phyloP scores from a whole-genome alignment of 1,140 invertebrate species.

The Delia radicum region DNA sequence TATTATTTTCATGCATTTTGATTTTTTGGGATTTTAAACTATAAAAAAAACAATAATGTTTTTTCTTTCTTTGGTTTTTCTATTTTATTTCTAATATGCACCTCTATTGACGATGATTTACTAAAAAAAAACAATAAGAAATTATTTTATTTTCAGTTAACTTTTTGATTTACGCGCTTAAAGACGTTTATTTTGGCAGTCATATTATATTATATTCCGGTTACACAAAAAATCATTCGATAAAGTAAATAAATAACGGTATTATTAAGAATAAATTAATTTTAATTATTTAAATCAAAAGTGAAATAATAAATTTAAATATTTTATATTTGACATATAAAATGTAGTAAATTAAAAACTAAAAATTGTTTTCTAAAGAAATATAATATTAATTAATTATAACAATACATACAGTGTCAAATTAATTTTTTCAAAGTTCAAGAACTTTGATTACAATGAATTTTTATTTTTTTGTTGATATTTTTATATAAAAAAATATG shows the following conservation, averaged over 20 bases:
- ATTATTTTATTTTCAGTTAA: conserved; percentile 43
- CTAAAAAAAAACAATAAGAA: conserved; percentile 8
- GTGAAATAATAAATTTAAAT: too few relatives aligned
- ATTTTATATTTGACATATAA: too few relatives aligned
- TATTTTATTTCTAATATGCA: conserved; percentile 20
- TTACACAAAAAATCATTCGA: too few relatives aligned
- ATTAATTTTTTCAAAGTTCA: too few relatives aligned
- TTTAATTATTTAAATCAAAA: background rate
- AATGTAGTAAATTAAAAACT: too few relatives aligned
- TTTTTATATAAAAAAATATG: too few relatives aligned
- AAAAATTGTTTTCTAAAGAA: too few relatives aligned
- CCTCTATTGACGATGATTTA: background rate
- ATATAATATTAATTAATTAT: too few relatives aligned
- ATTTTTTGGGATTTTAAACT: conserved; percentile 55
- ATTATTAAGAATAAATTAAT: background rate
- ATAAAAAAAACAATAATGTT: conserved; percentile 20
- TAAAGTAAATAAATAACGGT: too few relatives aligned
- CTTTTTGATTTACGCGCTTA: conserved; percentile 55
- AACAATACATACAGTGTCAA: too few relatives aligned
- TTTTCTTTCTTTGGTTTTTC: conserved; percentile 34
- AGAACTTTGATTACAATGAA: too few relatives aligned
- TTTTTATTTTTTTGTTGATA: too few relatives aligned
- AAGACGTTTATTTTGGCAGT: conserved; percentile 37
- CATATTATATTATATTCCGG: background rate
- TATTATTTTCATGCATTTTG: conserved; percentile 56